Conservation (phyloP, 2,113 vertebrate species). For the Nerophis ophidion region DNA sequence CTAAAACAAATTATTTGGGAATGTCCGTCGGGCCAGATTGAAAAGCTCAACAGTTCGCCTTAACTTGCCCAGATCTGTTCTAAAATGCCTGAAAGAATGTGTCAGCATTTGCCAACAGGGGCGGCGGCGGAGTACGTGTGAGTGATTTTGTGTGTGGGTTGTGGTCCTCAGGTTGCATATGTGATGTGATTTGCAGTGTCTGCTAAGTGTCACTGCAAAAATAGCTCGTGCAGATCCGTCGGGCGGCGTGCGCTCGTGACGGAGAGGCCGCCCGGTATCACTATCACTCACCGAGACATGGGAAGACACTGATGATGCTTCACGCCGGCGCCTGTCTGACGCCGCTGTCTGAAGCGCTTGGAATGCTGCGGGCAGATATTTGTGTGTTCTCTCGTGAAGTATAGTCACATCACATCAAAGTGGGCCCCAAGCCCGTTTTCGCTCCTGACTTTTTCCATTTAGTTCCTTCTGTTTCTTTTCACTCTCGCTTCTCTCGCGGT, state of each 20-base stretch:
- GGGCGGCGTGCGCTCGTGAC: constrained; percentile 38
- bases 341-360: constrained; percentile 62
- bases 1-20: no score
- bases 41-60: no score
- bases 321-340: constrained; percentile 70
- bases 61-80: no score
- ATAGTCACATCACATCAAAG: constrained; percentile 66
- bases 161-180: constrained; percentile 36
- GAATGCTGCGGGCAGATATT: constrained; percentile 47
- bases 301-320: constrained; percentile 64
- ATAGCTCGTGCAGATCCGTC: constrained; percentile 47
- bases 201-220: constrained; percentile 60
- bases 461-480: constrained; percentile 10
- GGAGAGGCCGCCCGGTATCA: constrained; percentile 58
- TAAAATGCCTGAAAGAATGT: constrained; percentile 43
- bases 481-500: background rate
- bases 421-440: constrained; percentile 47
- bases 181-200: constrained; percentile 27
- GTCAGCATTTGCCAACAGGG: constrained; percentile 48
- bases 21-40: no score
- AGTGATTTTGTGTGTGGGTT: constrained; percentile 36
- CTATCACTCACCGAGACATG: constrained; percentile 67
- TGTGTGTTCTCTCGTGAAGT: constrained; percentile 34
- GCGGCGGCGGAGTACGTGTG: background rate
- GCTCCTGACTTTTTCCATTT: constrained; percentile 15